These are phyloP conservation scores for Alcedo atthis DNA, from an alignment of 2,797 vertebrate genomes.

Conservation along the genomic window DNA sequence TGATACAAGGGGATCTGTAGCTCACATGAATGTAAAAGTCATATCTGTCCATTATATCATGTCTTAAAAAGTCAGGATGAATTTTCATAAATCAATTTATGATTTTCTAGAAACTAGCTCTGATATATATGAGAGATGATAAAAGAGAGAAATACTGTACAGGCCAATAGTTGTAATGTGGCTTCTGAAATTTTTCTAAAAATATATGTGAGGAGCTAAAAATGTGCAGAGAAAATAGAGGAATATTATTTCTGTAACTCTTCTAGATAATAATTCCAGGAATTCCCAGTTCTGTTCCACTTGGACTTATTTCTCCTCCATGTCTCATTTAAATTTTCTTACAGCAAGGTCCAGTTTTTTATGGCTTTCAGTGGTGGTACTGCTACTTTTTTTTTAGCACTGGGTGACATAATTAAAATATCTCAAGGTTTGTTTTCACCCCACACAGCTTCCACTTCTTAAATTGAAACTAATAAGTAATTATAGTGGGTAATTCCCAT, in stretches of 20 bases:
- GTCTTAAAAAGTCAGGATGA: neutral
- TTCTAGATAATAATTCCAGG: neutral
- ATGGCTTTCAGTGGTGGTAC: neutral
- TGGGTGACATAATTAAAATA: neutral
- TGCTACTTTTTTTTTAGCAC: neutral
- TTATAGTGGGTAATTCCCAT: neutral
- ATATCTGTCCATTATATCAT: neutral
- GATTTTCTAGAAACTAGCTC: neutral
- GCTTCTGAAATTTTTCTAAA: neutral
- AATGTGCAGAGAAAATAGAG: neutral
- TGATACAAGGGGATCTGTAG: neutral
- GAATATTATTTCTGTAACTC: neutral
- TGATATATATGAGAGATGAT: neutral
- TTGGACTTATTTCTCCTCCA: neutral
- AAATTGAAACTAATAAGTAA: neutral
- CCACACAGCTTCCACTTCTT: neutral
- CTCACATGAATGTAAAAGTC: neutral
- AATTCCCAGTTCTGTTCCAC: neutral
- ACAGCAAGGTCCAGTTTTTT: neutral
- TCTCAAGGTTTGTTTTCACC: neutral
- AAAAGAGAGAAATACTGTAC: accelerated
- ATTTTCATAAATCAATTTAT: neutral
- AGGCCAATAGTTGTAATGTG: neutral
- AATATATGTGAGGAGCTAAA: neutral
- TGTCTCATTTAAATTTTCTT: neutral